Base-by-base conservation (phyloP, 2,888 invertebrate genomes). In the Ichneumon xanthorius region DNA sequence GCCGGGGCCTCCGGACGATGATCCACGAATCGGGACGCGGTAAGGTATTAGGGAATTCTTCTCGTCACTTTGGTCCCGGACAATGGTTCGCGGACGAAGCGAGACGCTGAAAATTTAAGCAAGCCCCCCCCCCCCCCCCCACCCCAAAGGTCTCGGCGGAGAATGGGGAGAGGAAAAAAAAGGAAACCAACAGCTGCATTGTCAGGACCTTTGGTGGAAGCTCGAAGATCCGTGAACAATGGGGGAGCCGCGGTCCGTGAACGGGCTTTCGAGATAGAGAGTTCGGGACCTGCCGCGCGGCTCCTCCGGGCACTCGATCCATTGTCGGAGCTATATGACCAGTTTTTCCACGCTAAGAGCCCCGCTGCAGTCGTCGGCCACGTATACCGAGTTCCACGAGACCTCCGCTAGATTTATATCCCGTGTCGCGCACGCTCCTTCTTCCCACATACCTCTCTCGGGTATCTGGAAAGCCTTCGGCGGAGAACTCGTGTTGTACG, bases 291-390 rank as follows among this genome's bases (percentile, higher is more conserved):
- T 85, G 82, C 76, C 68, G 65, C 76, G 48, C n/a, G n/a, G 19
- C 58, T 77, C 84, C 77, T 84, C 61, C 50, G 72, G 70, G 50
- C 67, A 76, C 76, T 70, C 48, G 76, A 76, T 76, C 82, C 80
- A 84, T 86, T 84, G 84, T 86, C 86, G 70, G 73, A 70, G 78
- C 83, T 67, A 65, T 71, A 65, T 26, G 84, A 79, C 78, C 82
- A 79, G 80, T 86, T 86, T 86, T 86, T 86, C 85, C 58, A 84
- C 84, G 70, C 84, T 84, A 48, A 50, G 77, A 72, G 76, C 71
- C 73, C 63, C 11, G 30, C 53, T 45, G 79, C 70, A 70, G 76
- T 76, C 40, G 55, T 61, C 71, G 58, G 33, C 40, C 22, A 33
- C 67, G 63, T 55, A 55, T 9, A 55, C 19, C 55, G 11, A 71